Conservation (phyloP, 2,888 invertebrate genomes). For the Tineola bisselliella region DNA sequence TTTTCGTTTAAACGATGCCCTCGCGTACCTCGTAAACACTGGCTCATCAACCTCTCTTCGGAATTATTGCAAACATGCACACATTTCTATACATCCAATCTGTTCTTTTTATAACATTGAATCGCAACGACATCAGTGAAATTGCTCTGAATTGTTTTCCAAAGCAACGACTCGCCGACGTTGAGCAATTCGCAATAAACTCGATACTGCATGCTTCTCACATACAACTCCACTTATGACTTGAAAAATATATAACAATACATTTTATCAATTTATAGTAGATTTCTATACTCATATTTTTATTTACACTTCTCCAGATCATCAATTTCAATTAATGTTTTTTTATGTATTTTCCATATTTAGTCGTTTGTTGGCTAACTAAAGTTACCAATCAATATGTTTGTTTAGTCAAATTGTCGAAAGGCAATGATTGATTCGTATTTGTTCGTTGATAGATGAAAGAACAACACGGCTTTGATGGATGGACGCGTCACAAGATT, state of each 20-base stretch:
- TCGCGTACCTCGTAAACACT: slow-evolving; percentile 38
- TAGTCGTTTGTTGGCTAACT: not conserved
- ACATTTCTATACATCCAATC: slow-evolving; percentile 23
- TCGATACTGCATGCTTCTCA: not conserved
- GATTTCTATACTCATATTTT: too few relatives aligned
- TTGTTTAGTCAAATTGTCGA: not conserved
- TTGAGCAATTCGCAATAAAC: not conserved
- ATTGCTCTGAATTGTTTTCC: not conserved
- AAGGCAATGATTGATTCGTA: not conserved
- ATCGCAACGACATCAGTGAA: not conserved
- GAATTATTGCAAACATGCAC: slow-evolving; percentile 44
- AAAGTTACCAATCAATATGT: not conserved
- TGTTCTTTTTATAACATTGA: slow-evolving; percentile 8
- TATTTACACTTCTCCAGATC: too few relatives aligned
- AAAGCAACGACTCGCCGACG: slow-evolving; percentile 1
- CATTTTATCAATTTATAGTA: too few relatives aligned
- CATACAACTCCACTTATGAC: not conserved
- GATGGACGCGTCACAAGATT: slow-evolving; percentile 39
- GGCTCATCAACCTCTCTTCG: slow-evolving; percentile 38
- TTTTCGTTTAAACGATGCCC: slow-evolving; percentile 31
- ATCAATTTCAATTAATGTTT: too few relatives aligned
- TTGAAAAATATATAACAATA: too few relatives aligned
- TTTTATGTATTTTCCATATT: not conserved
- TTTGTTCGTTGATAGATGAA: slow-evolving; percentile 22
- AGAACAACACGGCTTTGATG: slow-evolving; percentile 45